These are phyloP conservation scores for Thamnophis sirtalis DNA, from an alignment of 2,113 vertebrate species.

Conservation along the genomic window DNA sequence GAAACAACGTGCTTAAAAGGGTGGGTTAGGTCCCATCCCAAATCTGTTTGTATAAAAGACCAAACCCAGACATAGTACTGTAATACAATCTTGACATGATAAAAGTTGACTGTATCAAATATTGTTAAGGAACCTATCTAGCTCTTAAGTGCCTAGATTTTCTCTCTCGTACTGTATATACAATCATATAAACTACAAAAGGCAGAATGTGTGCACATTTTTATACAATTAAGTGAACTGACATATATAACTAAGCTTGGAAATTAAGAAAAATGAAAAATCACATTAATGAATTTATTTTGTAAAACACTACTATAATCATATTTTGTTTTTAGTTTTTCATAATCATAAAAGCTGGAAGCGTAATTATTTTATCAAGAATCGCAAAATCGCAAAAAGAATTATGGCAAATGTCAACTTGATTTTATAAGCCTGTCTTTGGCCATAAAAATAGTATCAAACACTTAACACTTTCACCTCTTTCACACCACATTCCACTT, in stretches of 20 bases:
- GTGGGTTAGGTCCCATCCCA: neutral
- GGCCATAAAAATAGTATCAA: neutral
- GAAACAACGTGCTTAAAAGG: slow-evolving; percentile 18
- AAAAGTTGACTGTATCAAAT: slow-evolving; percentile 19
- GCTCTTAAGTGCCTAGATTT: neutral
- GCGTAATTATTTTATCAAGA: neutral
- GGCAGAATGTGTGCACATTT: neutral
- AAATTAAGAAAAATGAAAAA: neutral
- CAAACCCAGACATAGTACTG: neutral
- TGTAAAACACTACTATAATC: neutral
- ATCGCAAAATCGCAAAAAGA: neutral
- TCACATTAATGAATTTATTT: neutral
- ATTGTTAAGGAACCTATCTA: accelerated
- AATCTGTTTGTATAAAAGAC: slow-evolving; percentile 3
- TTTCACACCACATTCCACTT: neutral
- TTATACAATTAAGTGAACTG: neutral
- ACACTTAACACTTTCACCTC: neutral
- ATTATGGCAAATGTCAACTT: neutral
- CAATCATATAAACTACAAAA: neutral
- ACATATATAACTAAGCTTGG: neutral
- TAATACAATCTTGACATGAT: neutral
- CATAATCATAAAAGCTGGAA: neutral
- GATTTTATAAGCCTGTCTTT: neutral
- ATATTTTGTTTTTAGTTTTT: neutral
- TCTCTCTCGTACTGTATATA: neutral